Evolutionary conservation across 30 jellyfish, hydroid and myxozoan genomes (phyloP).

Genomic region (Aurelia coerulea): DNA sequence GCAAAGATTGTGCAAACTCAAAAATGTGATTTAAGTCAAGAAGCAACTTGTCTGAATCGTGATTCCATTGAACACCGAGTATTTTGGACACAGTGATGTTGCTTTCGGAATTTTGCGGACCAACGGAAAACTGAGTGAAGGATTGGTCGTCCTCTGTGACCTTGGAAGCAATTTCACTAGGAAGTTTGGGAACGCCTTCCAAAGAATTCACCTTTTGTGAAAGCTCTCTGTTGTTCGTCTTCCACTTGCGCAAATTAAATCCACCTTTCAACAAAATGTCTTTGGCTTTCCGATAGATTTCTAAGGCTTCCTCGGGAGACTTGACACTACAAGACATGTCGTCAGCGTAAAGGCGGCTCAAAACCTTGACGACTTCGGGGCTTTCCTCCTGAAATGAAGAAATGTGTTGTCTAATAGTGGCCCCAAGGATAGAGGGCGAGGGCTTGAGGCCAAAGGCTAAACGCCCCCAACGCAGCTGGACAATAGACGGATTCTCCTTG

Average conservation of each 20-base stretch:
- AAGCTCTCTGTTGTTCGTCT: slow-evolving; percentile 38
- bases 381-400: slow-evolving; percentile 4
- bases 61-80: slow-evolving; percentile 67
- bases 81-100: slow-evolving; percentile 22
- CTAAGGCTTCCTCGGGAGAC: too few relatives aligned
- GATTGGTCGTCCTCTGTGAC: slow-evolving; percentile 62
- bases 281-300: too few relatives aligned
- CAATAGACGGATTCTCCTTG: slow-evolving; percentile 14
- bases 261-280: slow-evolving; percentile 34
- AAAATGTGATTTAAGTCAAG: slow-evolving; percentile 31
- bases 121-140: slow-evolving; percentile 31
- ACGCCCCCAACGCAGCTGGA: slow-evolving; percentile 34
- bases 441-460: slow-evolving; percentile 36
- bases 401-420: slow-evolving; percentile 51
- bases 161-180: neutral
- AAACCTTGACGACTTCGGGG: slow-evolving; percentile 40
- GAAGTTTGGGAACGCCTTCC: neutral
- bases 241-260: slow-evolving; percentile 71
- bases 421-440: slow-evolving; percentile 37
- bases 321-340: neutral
- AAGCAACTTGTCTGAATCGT: slow-evolving; percentile 34
- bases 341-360: slow-evolving; percentile 52
- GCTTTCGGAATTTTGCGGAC: slow-evolving; percentile 12
- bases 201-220: neutral
- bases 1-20: slow-evolving; percentile 43